Conservation (phyloP, 2,113 vertebrate genomes). For the Chelonoidis abingdonii region DNA sequence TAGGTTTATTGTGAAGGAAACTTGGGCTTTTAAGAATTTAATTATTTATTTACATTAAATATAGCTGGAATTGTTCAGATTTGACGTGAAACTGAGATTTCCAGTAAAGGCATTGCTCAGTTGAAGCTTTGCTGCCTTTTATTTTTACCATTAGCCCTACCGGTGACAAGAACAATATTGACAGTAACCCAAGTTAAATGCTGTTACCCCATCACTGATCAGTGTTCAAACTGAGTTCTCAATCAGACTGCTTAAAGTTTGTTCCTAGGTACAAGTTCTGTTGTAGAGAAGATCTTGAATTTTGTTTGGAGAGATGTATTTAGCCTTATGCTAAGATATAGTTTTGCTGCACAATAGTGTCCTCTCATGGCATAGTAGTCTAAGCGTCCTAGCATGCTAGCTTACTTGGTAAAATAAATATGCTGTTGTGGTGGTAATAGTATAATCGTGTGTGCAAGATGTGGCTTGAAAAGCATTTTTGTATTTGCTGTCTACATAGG, state of each 20-base stretch:
- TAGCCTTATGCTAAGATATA: slow-evolving; percentile 57
- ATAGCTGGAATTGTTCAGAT: neutral
- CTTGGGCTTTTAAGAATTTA: neutral
- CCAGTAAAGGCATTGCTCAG: neutral
- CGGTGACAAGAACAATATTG: fast-evolving
- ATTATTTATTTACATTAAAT: neutral
- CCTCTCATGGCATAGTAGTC: slow-evolving; percentile 67
- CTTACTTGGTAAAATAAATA: slow-evolving; percentile 48
- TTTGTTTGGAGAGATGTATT: slow-evolving; percentile 71
- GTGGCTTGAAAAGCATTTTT: neutral
- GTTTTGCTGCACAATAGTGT: slow-evolving; percentile 70
- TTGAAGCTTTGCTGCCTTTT: fast-evolving
- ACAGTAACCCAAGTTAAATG: fast-evolving
- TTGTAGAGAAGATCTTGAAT: slow-evolving; percentile 37
- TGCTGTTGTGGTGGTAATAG: slow-evolving; percentile 51
- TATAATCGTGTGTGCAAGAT: neutral
- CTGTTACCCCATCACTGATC: fast-evolving
- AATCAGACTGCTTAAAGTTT: neutral
- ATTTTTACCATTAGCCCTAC: neutral
- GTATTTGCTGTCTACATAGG: neutral
- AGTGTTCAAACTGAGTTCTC: neutral
- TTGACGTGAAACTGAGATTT: neutral
- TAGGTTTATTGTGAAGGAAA: neutral
- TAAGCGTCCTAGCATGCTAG: slow-evolving; percentile 46
- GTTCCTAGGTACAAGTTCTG: neutral